Conservation (phyloP, 2,888 invertebrate species). For the Archips crataeganus region DNA sequence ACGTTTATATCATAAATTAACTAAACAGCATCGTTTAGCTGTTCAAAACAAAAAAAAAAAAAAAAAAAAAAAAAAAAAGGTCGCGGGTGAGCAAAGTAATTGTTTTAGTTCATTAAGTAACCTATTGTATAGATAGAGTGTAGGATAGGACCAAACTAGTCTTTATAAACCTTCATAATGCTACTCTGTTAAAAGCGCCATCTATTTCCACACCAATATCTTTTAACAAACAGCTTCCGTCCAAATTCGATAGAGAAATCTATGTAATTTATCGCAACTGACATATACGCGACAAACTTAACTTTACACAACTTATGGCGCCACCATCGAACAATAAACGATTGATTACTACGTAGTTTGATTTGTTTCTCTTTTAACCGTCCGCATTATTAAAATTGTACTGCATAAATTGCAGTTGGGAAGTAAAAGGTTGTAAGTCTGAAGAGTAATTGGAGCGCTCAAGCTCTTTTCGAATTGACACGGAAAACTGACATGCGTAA, state of each 20-base stretch:
- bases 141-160: background rate
- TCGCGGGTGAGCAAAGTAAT: too few species aligned
- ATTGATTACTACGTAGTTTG: background rate
- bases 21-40: too few species aligned
- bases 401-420: background rate
- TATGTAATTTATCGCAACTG: slow-evolving; percentile 1
- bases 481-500: slow-evolving; percentile 72
- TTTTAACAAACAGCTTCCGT: background rate
- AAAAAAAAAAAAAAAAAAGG: too few species aligned
- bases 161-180: background rate
- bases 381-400: background rate
- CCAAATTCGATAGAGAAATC: slow-evolving; percentile 11
- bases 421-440: background rate
- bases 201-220: background rate
- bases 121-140: too few species aligned
- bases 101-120: too few species aligned
- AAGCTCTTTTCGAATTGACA: background rate
- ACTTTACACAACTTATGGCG: background rate
- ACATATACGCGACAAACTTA: background rate
- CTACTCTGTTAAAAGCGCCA: background rate
- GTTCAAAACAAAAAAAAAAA: too few species aligned
- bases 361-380: background rate
- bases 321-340: background rate
- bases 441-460: background rate
- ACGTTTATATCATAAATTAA: too few species aligned